Evolutionary conservation across 2,113 vertebrate species (phyloP).

Genomic region (Entomyzon cyanotis): DNA sequence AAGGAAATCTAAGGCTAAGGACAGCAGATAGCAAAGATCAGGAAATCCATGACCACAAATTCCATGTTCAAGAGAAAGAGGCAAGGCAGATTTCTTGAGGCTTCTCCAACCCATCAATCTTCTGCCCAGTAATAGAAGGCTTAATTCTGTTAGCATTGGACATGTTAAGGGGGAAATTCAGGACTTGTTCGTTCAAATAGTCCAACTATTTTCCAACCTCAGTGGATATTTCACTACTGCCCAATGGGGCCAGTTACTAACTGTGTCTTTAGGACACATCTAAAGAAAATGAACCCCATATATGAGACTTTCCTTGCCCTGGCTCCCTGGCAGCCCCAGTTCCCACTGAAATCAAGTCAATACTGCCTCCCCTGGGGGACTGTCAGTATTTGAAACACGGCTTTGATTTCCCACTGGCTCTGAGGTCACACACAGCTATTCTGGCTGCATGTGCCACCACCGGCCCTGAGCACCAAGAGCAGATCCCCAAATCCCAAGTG

Average conservation of each 20-base stretch:
- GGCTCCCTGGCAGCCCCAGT: neutral
- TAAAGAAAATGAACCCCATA: neutral
- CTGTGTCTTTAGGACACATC: neutral
- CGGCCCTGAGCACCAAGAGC: neutral
- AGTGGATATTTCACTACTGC: neutral
- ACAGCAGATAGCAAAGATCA: neutral
- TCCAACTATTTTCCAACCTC: neutral
- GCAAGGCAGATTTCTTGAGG: neutral
- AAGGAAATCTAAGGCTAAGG: neutral
- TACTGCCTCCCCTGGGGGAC: neutral
- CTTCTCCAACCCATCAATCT: neutral
- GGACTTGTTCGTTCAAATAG: neutral
- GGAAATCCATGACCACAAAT: neutral
- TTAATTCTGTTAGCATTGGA: neutral
- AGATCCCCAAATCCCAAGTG: accelerated
- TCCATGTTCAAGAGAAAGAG: neutral
- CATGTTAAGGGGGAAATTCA: neutral
- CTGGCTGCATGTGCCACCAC: neutral
- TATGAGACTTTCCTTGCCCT: neutral
- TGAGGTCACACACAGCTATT: neutral
- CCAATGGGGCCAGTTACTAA: neutral
- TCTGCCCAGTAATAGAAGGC: neutral
- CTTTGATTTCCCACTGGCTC: neutral
- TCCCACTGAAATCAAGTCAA: neutral
- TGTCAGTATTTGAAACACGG: neutral